These are phyloP conservation scores for Leptinotarsa lineolata DNA, from an alignment of 1,140 invertebrate genomes.

Conservation along the genomic window DNA sequence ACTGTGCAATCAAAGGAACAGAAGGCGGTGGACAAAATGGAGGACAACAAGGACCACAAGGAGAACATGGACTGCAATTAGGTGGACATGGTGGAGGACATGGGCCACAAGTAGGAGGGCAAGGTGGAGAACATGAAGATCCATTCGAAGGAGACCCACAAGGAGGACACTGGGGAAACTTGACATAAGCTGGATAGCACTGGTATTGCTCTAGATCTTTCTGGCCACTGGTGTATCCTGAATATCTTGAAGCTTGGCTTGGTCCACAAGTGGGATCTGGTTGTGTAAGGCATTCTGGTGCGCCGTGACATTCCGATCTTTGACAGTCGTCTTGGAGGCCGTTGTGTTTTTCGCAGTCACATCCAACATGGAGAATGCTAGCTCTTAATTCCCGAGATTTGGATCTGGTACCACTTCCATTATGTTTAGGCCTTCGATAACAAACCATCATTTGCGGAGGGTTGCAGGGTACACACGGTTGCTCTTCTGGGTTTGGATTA, in stretches of 20 bases:
- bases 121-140: not conserved
- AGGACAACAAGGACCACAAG: constrained; percentile 14
- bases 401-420: constrained; percentile 42
- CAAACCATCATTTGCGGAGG: constrained; percentile 54
- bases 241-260: constrained; percentile 38
- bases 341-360: constrained; percentile 75
- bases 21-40: constrained; percentile 33
- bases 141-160: constrained; percentile 27
- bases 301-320: constrained; percentile 68
- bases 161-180: constrained; percentile 43
- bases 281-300: constrained; percentile 68
- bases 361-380: constrained; percentile 69
- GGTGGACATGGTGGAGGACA: constrained; percentile 42
- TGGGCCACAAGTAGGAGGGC: constrained; percentile 33
- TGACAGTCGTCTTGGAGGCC: constrained; percentile 71
- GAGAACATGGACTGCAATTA: not conserved
- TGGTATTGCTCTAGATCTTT: constrained; percentile 47
- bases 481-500: constrained; percentile 44
- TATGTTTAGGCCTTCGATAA: constrained; percentile 40
- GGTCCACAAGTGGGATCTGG: constrained; percentile 70
- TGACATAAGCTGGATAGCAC: constrained; percentile 50
- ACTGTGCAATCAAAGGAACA: constrained; percentile 45
- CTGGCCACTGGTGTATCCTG: constrained; percentile 4
- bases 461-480: constrained; percentile 53
- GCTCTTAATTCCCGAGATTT: constrained; percentile 70